Evolutionary conservation across 2,888 invertebrate species (phyloP), one percentile per base, ranked within the genome.

Genomic region (Caenorhabditis sulstoni): DNA sequence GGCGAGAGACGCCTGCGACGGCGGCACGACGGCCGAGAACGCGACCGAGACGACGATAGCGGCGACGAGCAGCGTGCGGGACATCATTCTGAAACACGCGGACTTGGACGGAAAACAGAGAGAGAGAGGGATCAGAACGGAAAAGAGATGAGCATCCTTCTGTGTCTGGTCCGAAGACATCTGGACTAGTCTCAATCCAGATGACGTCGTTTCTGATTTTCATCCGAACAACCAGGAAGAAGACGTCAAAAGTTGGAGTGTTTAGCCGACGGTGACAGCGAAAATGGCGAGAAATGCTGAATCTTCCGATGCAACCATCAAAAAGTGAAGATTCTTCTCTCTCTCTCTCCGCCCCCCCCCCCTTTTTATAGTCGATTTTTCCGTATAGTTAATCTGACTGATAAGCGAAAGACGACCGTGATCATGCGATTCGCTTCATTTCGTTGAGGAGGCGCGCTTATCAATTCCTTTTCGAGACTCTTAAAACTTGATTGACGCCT

Each of bases 1-100:
- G 5, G 55, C 64, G n/a, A 79, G 29, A 7, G 73, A 57, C n/a
- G 79, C 73, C 58, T 73, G 55, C 2, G 71, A 70, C 23, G 59
- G 79, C 37, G 79, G 74, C 7, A 59, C 45, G 35, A 74, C 64
- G 16, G 55, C 50, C 14, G 68, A 16, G 12, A 47, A 37, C 44
- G 39, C 22, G 45, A 59, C 41, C 20, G 73, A 55, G 71, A 47
- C 49, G 47, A 47, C 22, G 57, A 67, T 22, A 3, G 67, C 44
- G 49, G 59, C 22, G 55, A 73, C 11, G 14, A 77, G n/a, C 22
- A 45, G 18, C 29, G 68, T 53, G 64, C 76, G 67, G 57, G 44
- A 39, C 66, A 66, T n/a, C n/a, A n/a, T 66, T 57, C 57, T 57
- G 55, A 20, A 66, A 66, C n/a, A 14, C 41, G 4, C 3, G 12